Conservation (phyloP, 2,113 vertebrate species). For the Sylvia atricapilla region DNA sequence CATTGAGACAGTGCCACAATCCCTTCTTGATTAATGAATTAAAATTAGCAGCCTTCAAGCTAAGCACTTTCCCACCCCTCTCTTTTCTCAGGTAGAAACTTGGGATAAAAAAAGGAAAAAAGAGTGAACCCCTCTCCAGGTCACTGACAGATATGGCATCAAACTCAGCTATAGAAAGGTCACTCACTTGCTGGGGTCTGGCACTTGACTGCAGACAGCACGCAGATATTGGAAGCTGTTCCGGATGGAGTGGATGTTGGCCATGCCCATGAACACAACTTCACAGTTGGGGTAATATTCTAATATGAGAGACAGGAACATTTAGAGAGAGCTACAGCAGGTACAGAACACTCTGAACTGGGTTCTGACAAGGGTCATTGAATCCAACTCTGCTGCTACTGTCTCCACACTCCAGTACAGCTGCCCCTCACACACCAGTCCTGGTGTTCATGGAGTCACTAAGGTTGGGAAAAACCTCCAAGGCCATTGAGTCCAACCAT, state of each 20-base stretch:
- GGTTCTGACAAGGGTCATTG: neutral
- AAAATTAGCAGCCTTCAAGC: neutral
- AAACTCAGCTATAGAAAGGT: neutral
- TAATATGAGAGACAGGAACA: constrained; percentile 23
- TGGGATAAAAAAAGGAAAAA: neutral
- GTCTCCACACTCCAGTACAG: neutral
- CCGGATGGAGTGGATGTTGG: constrained; percentile 97
- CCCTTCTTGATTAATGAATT: neutral
- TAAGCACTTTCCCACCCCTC: neutral
- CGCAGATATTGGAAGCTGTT: constrained; percentile 97
- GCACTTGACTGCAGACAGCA: constrained; percentile 95
- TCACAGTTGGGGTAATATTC: constrained; percentile 99
- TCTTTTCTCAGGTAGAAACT: neutral
- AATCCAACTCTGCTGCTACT: neutral
- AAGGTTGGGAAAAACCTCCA: neutral
- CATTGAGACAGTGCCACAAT: neutral
- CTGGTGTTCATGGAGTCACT: neutral
- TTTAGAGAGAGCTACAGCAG: neutral
- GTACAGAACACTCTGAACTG: neutral
- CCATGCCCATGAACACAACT: constrained; percentile 99
- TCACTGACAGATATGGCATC: neutral
- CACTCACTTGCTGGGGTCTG: constrained; percentile 97
- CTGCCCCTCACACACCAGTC: accelerated
- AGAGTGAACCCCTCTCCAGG: neutral
- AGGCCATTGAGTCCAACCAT: neutral